Evolutionary conservation across 2,888 invertebrate genomes (phyloP).

Genomic region (Drosophila birchii): DNA sequence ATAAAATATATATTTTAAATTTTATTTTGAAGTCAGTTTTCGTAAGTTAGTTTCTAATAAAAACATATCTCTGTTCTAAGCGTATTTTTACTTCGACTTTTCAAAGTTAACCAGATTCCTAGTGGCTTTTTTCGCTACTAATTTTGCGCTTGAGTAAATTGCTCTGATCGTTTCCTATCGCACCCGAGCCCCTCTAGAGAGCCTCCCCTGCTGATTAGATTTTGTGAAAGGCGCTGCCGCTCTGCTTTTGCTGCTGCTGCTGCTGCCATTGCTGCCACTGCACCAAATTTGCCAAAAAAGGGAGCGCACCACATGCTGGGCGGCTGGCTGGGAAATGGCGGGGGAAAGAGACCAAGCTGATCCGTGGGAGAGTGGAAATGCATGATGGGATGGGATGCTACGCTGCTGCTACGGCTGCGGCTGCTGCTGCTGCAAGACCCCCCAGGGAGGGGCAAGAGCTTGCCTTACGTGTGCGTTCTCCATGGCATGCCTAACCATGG

Average conservation of each 20-base stretch:
- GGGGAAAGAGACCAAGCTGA: slow-evolving; percentile 26
- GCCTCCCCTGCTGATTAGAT: slow-evolving; percentile 72
- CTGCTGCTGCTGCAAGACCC: slow-evolving; percentile 16
- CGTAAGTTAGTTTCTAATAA: not conserved
- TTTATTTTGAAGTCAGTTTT: not conserved
- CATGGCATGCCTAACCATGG: slow-evolving; percentile 23
- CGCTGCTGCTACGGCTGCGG: not conserved
- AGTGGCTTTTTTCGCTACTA: slow-evolving; percentile 60
- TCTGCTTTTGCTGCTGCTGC: slow-evolving; percentile 27
- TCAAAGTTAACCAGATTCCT: not conserved
- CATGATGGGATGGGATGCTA: slow-evolving; percentile 39
- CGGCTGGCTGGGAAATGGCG: slow-evolving; percentile 51
- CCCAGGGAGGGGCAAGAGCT: slow-evolving; percentile 27
- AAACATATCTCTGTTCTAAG: not conserved
- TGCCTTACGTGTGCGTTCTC: slow-evolving; percentile 40
- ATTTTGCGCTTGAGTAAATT: slow-evolving; percentile 80
- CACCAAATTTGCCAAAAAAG: slow-evolving; percentile 81
- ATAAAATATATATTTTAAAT: too few relatives aligned
- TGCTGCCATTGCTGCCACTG: slow-evolving; percentile 43
- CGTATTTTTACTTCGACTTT: not conserved
- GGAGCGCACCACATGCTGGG: slow-evolving; percentile 77
- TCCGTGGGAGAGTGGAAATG: slow-evolving; percentile 46
- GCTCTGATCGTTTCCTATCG: slow-evolving; percentile 66
- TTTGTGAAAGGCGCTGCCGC: slow-evolving; percentile 71
- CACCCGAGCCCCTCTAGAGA: slow-evolving; percentile 19